These are phyloP conservation scores for Capitulum mitella DNA, from an alignment of 2,888 invertebrate genomes.

Conservation along the genomic window DNA sequence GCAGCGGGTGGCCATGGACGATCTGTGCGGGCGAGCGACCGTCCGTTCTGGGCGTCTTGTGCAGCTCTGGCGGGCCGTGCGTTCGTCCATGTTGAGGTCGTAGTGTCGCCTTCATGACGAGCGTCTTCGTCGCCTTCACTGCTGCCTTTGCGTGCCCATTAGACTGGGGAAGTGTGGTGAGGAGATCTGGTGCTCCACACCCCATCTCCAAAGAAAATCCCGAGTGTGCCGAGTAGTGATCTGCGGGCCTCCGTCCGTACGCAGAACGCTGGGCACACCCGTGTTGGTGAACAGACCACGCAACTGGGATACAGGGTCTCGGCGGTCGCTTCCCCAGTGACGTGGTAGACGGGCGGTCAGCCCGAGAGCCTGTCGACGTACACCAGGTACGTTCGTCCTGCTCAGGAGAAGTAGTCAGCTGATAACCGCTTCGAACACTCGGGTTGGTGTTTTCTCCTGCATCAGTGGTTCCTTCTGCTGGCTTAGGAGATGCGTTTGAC, in stretches of 20 bases:
- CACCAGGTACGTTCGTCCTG: too few relatives aligned
- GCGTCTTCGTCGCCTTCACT: not conserved
- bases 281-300: not conserved
- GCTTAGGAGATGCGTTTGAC: too few relatives aligned
- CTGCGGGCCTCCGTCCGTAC: too few relatives aligned
- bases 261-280: too few relatives aligned
- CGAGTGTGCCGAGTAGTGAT: not conserved
- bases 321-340: not conserved
- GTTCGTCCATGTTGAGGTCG: too few relatives aligned
- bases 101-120: too few relatives aligned
- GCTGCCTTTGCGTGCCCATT: slow-evolving; percentile 8
- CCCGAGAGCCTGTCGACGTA: too few relatives aligned
- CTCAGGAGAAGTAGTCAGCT: not conserved
- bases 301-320: not conserved
- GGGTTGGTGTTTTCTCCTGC: not conserved
- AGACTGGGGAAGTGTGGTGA: not conserved
- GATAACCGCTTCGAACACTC: not conserved
- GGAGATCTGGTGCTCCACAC: too few relatives aligned
- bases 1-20: too few relatives aligned
- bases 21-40: too few relatives aligned
- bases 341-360: not conserved
- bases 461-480: slow-evolving; percentile 8
- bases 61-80: too few relatives aligned
- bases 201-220: not conserved
- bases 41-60: too few relatives aligned